Evolutionary conservation across 2,797 vertebrate genomes (phyloP), one percentile per base, ranked within the genome.

Genomic region (Gambelia wislizenii): DNA sequence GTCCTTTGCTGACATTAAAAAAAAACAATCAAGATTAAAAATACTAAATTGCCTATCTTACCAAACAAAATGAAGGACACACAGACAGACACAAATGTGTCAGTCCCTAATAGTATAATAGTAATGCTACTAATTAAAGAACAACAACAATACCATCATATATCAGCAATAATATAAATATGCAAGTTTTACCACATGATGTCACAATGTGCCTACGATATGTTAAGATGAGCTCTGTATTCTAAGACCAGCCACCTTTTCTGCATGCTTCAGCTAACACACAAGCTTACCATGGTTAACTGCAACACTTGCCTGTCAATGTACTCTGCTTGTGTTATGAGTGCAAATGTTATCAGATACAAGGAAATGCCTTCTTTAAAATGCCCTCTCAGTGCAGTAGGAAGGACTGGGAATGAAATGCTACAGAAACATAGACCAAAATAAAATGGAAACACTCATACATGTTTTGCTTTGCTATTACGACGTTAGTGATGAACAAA

Each of bases 141-240:
- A 56, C 56, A 22, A 56, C 18, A 6, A 56, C 3, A 1, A 44
- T 42, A 42, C 14, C 20, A 69, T 83, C 25, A 70, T 36, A 83
- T 76, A 27, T 49, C 78, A 76, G 4, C 14, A 81, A 64, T 56
- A 2, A 4, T 61, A 44, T 27, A 67, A 78, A 86, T 39, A 86
- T 52, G 14, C 85, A 64, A 59, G 36, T 64, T 81, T 70, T 79
- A 69, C 85, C 85, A 90, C 30, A 74, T 8, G 16, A 91, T 83
- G 70, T 90, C 54, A 92, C 91, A 93, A 91, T 89, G 90, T 92
- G 83, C 79, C 64, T 69, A 22, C 76, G 88, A 44, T 33, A 91
- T 27, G 52, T 77, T 61, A 10, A 89, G 59, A 64, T 42, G 49
- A 54, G 36, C 25, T 59, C 42, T 13, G 42, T 74, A 13, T 39